These are phyloP conservation scores for Rotaria socialis DNA, from an alignment of 2,888 invertebrate genomes.

Conservation along the genomic window DNA sequence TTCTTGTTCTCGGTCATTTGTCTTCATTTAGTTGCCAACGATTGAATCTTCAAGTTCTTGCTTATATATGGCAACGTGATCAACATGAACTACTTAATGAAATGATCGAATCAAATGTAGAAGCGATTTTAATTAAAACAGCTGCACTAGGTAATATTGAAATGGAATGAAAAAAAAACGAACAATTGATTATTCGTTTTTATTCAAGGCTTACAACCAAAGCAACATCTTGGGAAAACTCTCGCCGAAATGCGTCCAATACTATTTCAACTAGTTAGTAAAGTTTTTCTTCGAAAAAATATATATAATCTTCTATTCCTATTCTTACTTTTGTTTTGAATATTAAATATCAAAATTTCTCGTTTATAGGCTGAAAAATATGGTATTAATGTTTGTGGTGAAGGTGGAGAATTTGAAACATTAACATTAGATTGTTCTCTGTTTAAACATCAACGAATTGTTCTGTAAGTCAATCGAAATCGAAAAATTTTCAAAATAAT, in stretches of 20 bases:
- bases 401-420: constrained; percentile 98
- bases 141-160: constrained; percentile 69
- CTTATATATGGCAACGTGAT: constrained; percentile 91
- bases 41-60: constrained; percentile 78
- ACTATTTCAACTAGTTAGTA: constrained; percentile 72
- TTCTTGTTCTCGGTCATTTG: not conserved
- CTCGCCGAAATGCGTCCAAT: constrained; percentile 74
- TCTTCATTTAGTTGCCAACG: constrained; percentile 71
- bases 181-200: not conserved
- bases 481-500: no score
- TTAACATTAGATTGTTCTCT: constrained; percentile 93
- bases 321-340: no score
- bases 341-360: no score
- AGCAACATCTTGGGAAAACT: constrained; percentile 78
- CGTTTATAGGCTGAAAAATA: constrained; percentile 74
- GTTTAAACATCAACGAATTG: constrained; percentile 63
- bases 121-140: constrained; percentile 93
- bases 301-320: no score
- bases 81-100: constrained; percentile 87
- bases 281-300: not conserved
- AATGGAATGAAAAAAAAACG: no score
- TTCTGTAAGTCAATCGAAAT: not conserved
- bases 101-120: constrained; percentile 86
- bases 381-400: constrained; percentile 89
- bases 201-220: constrained; percentile 72